Percentiles rank a stretch among this genome's conserved stretches.
These are phyloP conservation scores for Rhabdomys dilectus DNA, from an alignment of 2,113 vertebrate genomes.

Conservation along the genomic window DNA sequence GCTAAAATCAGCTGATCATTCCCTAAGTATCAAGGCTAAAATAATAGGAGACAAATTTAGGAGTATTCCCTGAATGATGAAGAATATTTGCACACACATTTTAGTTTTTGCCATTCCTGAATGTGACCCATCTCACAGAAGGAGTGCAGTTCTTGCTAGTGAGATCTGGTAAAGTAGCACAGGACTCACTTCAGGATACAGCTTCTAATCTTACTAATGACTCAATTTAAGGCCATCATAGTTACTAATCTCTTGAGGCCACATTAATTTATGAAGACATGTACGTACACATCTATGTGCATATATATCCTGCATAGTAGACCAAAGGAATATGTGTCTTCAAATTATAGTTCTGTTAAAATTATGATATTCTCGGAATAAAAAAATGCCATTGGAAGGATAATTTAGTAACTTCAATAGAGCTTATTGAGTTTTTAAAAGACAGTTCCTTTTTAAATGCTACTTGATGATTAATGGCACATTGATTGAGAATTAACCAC, in stretches of 20 bases:
- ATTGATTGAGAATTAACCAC: constrained; percentile 80
- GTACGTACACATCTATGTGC: background rate
- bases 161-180: background rate
- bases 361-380: constrained; percentile 41
- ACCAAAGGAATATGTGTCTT: constrained; percentile 48
- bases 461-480: constrained; percentile 76
- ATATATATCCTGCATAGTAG: background rate
- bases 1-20: background rate
- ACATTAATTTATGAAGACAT: constrained; percentile 21
- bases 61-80: background rate
- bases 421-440: constrained; percentile 71
- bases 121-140: background rate
- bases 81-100: background rate
- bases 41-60: background rate
- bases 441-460: constrained; percentile 46
- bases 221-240: constrained; percentile 7
- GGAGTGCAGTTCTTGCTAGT: background rate
- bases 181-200: background rate
- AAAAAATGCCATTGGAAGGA: constrained; percentile 30
- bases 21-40: background rate
- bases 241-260: constrained; percentile 39
- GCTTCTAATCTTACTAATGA: constrained; percentile 16
- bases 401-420: constrained; percentile 64
- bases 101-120: background rate
- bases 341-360: constrained; percentile 46